These are phyloP conservation scores for Lasioglossum morio DNA, from an alignment of 2,888 invertebrate genomes.

Conservation along the genomic window DNA sequence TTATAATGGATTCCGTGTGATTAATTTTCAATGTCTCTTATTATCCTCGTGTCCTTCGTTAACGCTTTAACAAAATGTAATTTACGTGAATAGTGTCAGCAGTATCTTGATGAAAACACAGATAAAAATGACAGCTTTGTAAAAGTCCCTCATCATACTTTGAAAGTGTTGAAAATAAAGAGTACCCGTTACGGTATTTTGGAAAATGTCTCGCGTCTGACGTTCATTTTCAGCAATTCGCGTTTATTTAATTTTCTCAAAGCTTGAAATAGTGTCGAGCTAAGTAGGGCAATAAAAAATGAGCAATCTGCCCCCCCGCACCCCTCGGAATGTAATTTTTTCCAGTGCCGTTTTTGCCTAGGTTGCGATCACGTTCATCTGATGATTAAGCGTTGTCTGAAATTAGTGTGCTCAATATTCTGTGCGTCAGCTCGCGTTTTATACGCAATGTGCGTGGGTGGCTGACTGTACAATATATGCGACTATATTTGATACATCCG, in stretches of 20 bases:
- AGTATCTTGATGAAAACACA: too few species aligned
- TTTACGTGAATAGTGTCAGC: background rate
- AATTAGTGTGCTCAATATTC: constrained; percentile 43
- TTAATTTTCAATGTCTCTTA: background rate
- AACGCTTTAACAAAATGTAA: background rate
- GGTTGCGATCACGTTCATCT: constrained; percentile 16
- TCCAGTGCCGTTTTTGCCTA: background rate
- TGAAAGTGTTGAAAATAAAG: background rate
- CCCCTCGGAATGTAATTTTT: background rate
- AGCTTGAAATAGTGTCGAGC: background rate
- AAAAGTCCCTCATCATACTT: background rate
- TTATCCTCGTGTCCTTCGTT: too few species aligned
- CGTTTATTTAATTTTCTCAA: background rate
- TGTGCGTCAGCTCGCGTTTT: constrained; percentile 33
- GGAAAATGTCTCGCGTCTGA: too few species aligned
- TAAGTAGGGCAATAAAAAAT: background rate
- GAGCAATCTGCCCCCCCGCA: background rate
- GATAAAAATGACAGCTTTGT: background rate
- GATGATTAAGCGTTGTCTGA: constrained; percentile 22
- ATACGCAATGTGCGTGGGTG: constrained; percentile 20
- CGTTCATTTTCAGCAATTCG: background rate
- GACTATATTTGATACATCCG: background rate
- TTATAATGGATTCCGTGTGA: background rate
- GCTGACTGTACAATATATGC: constrained; percentile 13
- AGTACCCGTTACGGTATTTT: background rate